Percentiles rank a stretch among this genome's conserved stretches.
Conservation (phyloP, 2,797 vertebrate genomes). For the Anabacerthia variegaticeps region DNA sequence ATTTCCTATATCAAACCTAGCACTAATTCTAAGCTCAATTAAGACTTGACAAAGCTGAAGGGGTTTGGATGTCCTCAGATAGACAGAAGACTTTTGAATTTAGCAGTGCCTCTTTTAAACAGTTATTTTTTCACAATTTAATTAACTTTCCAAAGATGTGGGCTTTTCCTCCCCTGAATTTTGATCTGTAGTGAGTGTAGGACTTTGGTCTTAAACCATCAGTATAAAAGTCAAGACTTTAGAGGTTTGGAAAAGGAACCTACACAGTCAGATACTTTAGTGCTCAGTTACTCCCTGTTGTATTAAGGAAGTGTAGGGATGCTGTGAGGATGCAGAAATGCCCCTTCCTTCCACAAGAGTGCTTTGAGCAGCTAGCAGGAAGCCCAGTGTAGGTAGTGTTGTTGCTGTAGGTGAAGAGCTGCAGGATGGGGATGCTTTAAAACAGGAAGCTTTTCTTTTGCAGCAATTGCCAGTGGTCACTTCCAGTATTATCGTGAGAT, state of each 20-base stretch:
- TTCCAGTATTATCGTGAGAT: constrained; percentile 94
- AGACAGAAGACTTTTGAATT: neutral
- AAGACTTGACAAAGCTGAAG: neutral
- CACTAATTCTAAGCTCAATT: neutral
- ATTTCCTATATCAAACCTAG: neutral
- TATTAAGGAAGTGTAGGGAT: neutral
- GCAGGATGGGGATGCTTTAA: neutral
- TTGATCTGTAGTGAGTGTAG: neutral
- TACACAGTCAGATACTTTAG: neutral
- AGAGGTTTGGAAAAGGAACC: neutral
- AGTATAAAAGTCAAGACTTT: neutral
- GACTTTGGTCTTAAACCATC: neutral
- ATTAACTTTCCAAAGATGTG: neutral
- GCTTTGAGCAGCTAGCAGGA: neutral
- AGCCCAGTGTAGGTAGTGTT: neutral
- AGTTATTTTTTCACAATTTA: neutral
- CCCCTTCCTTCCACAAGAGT: neutral
- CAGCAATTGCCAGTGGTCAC: constrained; percentile 97
- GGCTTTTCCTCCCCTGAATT: neutral
- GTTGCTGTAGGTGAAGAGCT: neutral
- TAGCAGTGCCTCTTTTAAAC: neutral
- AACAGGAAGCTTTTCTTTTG: constrained; percentile 28
- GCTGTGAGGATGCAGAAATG: neutral
- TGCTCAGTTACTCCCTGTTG: neutral
- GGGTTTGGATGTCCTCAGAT: neutral